phyloP scores from a whole-genome alignment of 2,888 invertebrate species.

The Nudaria mundana region DNA sequence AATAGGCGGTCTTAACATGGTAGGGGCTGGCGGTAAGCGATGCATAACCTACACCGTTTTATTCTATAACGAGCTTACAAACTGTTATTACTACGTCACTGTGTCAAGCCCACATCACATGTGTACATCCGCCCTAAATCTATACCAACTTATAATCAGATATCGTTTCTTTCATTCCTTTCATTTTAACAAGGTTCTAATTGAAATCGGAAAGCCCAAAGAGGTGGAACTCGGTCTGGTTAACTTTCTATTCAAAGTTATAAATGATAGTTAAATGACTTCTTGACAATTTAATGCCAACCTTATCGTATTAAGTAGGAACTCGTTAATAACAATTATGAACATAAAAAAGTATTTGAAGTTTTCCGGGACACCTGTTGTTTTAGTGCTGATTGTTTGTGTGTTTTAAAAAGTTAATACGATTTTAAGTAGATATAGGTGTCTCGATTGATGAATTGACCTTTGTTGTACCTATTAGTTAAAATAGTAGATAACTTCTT shows the following conservation, averaged over 20 bases:
- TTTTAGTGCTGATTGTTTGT: slow-evolving; percentile 31
- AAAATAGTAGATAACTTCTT: slow-evolving; percentile 50
- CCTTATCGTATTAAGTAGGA: slow-evolving; percentile 45
- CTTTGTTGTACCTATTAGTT: slow-evolving; percentile 48
- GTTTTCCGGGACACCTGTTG: slow-evolving; percentile 42
- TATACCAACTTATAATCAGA: slow-evolving; percentile 57
- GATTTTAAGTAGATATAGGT: slow-evolving; percentile 72
- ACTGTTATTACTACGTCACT: slow-evolving; percentile 76
- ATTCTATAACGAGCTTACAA: slow-evolving; percentile 70
- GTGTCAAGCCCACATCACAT: slow-evolving; percentile 73
- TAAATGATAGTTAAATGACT: slow-evolving; percentile 66
- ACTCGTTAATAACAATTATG: slow-evolving; percentile 67
- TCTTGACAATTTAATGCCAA: slow-evolving; percentile 74
- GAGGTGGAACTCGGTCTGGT: slow-evolving; percentile 42
- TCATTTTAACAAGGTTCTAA: slow-evolving; percentile 50
- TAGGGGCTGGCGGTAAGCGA: slow-evolving; percentile 61
- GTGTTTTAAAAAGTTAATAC: slow-evolving; percentile 56
- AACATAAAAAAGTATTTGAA: slow-evolving; percentile 22
- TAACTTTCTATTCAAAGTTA: slow-evolving; percentile 44
- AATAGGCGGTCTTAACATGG: slow-evolving; percentile 60
- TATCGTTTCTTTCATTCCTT: slow-evolving; percentile 52
- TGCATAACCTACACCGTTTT: slow-evolving; percentile 70
- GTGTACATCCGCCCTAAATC: slow-evolving; percentile 71
- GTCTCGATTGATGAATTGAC: slow-evolving; percentile 74
- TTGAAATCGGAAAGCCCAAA: slow-evolving; percentile 19